Base-by-base conservation (phyloP, 2,113 vertebrate species). In the Gymnobelideus leadbeateri region DNA sequence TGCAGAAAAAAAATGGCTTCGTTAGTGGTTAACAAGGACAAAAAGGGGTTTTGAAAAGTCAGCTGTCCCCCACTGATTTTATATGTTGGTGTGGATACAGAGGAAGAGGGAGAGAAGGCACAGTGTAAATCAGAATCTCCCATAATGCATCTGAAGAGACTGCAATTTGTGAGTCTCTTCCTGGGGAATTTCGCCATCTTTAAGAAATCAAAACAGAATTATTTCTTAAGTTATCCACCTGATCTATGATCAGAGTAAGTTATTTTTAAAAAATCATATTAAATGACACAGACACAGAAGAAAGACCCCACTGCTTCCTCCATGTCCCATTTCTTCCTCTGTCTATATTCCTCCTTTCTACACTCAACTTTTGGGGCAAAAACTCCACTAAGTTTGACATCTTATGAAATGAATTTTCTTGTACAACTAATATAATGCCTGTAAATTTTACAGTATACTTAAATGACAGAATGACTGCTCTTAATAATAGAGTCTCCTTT, bases 1-100 rank as follows among this genome's bases (percentile, higher is more conserved):
- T 94, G 46, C 11, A 26, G 43, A 12, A 92, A 91, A 91, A 54
- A 98, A 96, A 97, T 97, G 98, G 93, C 95, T 92, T 98, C 91
- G 90, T 96, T 93, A 97, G 94, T 3, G 0, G 61, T 90, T 77
- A 97, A 91, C 84, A 94, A 97, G 93, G 94, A 96, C 94, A 96
- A 97, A 97, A 97, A 96, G 92, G 96, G 92, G n/a, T 94, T 92
- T 95, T 77, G 96, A 94, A 97, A 97, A 95, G 91, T 97, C 96
- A 97, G 94, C 95, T 94, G 91, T 95, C 31, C 92, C 12, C 95
- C 96, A 91, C 47, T 93, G 94, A 90, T 90, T 91, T 14, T 92
- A 25, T 16, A 94, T 94, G 47, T 12, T 0, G 0, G 0, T 50
- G 51, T 92, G 68, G 84, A 53, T 2, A 95, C 25, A 95, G 8